Evolutionary conservation across 2,113 vertebrate genomes (phyloP).

Genomic region (Paedocypris sp.): DNA sequence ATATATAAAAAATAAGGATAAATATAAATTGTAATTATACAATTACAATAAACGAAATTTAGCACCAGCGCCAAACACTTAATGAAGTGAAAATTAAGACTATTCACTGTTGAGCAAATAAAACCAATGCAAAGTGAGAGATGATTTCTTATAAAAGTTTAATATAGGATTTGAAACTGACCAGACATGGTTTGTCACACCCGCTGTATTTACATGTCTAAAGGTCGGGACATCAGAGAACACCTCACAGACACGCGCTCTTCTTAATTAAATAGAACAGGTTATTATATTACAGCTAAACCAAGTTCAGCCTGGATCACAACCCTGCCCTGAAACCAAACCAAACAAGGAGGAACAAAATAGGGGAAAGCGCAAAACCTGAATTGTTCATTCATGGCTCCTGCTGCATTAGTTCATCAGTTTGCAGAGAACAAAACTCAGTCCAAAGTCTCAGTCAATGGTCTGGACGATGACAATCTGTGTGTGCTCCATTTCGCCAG

Average conservation of each 20-base stretch:
- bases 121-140: background rate
- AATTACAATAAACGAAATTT: too few relatives aligned
- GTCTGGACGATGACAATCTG: constrained; percentile 41
- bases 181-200: constrained; percentile 3
- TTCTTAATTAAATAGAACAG: background rate
- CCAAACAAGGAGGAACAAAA: background rate
- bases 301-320: background rate
- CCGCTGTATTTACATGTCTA: constrained; percentile 4
- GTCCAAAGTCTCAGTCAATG: constrained; percentile 30
- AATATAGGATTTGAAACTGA: background rate
- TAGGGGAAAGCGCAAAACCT: background rate
- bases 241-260: background rate
- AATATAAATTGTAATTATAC: background rate
- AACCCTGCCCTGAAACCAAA: background rate
- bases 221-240: background rate
- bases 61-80: too few relatives aligned
- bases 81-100: background rate
- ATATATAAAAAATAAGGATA: background rate
- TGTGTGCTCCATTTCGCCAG: constrained; percentile 32
- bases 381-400: too few relatives aligned
- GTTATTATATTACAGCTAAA: background rate
- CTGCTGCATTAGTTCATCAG: too few relatives aligned
- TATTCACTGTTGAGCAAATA: background rate
- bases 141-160: constrained; percentile 20
- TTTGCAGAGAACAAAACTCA: too few relatives aligned